phyloP scores from a whole-genome alignment of 2,888 invertebrate species.

The Mimas tiliae region DNA sequence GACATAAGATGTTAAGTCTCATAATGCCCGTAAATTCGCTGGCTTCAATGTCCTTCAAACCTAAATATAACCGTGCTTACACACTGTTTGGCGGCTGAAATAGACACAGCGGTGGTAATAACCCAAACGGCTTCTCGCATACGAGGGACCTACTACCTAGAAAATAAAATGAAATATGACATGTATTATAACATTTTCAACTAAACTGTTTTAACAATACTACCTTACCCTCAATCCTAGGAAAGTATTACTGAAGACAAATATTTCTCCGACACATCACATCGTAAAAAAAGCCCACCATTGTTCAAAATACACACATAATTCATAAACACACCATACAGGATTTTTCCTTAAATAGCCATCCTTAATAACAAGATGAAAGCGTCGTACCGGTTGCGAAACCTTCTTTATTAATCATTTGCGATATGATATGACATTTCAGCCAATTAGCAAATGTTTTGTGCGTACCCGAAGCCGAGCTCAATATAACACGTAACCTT shows the following conservation, averaged over 20 bases:
- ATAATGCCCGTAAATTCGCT: too few species aligned
- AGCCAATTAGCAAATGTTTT: constrained; percentile 74
- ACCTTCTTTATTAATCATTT: constrained; percentile 56
- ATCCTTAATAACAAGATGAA: constrained; percentile 15
- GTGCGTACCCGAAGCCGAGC: constrained; percentile 48
- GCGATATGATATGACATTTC: constrained; percentile 65
- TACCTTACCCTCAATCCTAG: background rate
- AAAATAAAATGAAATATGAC: too few species aligned
- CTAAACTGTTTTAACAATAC: too few species aligned
- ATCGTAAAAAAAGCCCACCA: background rate
- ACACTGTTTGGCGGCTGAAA: too few species aligned
- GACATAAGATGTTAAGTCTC: too few species aligned
- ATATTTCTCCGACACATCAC: background rate
- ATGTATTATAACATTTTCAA: too few species aligned
- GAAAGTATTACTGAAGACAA: too few species aligned
- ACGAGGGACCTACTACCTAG: too few species aligned
- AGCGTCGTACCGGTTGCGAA: constrained; percentile 15
- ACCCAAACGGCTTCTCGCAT: too few species aligned
- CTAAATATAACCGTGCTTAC: too few species aligned
- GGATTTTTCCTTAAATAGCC: constrained; percentile 13
- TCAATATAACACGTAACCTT: constrained; percentile 58
- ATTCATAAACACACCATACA: background rate
- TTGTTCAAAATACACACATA: background rate
- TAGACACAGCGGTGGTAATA: too few species aligned
- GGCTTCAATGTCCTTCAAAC: too few species aligned